Conservation (phyloP, 2,888 invertebrate genomes). For the Tetragnatha montana region DNA sequence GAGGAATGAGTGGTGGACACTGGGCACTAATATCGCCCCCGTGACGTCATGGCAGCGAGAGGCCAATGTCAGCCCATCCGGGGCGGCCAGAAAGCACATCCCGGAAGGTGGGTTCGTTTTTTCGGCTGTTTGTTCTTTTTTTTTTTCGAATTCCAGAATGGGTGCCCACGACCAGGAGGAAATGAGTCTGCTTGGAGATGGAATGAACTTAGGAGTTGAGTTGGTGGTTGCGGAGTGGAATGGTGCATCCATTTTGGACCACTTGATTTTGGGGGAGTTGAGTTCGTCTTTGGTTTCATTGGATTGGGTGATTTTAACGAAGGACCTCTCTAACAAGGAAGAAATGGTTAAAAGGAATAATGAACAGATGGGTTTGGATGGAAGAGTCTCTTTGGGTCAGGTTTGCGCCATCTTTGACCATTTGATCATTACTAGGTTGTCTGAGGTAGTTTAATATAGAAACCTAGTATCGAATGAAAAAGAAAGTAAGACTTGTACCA, state of each 20-base stretch:
- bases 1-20: constrained; percentile 48
- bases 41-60: constrained; percentile 59
- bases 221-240: not conserved
- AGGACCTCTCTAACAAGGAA: not conserved
- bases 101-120: constrained; percentile 57
- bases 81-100: constrained; percentile 58
- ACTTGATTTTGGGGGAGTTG: constrained; percentile 17
- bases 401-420: too few relatives aligned
- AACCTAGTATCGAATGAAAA: too few relatives aligned
- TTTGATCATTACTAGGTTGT: too few relatives aligned
- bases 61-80: constrained; percentile 67
- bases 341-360: too few relatives aligned
- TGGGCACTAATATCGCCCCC: constrained; percentile 58
- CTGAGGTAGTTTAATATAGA: too few relatives aligned
- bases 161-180: constrained; percentile 61
- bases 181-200: constrained; percentile 47
- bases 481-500: too few relatives aligned
- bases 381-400: too few relatives aligned
- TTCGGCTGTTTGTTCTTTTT: constrained; percentile 23
- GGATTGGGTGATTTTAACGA: not conserved
- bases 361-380: too few relatives aligned
- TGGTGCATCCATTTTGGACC: not conserved
- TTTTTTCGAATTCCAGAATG: constrained; percentile 62
- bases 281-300: too few relatives aligned
- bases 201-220: constrained; percentile 29